Base-by-base conservation (phyloP, 2,113 vertebrate genomes). In the Lepus timidus region DNA sequence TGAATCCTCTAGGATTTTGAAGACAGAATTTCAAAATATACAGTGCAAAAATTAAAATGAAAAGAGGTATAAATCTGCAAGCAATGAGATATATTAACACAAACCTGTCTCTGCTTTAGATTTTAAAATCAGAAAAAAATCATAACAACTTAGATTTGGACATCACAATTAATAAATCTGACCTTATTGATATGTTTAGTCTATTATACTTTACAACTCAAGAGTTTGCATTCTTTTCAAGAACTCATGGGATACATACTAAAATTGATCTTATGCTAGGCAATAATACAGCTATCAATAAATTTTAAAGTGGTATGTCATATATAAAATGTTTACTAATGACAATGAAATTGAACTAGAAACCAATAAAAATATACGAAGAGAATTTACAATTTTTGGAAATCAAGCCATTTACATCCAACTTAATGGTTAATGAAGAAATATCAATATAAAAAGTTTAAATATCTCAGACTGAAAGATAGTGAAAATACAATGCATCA, bases 291-390 rank as follows among this genome's bases (percentile, higher is more conserved):
- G 6, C 39, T 44, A 44, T 44, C 39, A 44, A 44, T 44, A 44
- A 44, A 44, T 44, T 44, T 44, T 44, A 44, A 44, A 44, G 39
- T 44, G 39, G 39, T 44, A 44, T 44, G 39, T 44, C 39, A 44
- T 44, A 44, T 44, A 44, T 44, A 44, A 39, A 39, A 39, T 39
- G 39, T 39, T 39, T 39, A 39, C 39, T 44, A 44, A 44, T 44
- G 39, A 44, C 39, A 44, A 44, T 44, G 39, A 6, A 44, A 44
- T 44, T 44, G 39, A 44, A 5, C 39, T 44, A 44, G 39, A 44
- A 88, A 67, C 19, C 19, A 52, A 78, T 70, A 88, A 78, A 88
- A 78, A 78, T 33, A 88, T 78, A 67, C 51, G 51, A 71, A 71
- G 51, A 68, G 80, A 70, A 71, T 61, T 36, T 12, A 68, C 20